A percentile compares a stretch with the other conserved stretches of the same genome.
These are phyloP conservation scores for Brachyptera risi DNA, from an alignment of 2,888 invertebrate species.

Conservation along the genomic window DNA sequence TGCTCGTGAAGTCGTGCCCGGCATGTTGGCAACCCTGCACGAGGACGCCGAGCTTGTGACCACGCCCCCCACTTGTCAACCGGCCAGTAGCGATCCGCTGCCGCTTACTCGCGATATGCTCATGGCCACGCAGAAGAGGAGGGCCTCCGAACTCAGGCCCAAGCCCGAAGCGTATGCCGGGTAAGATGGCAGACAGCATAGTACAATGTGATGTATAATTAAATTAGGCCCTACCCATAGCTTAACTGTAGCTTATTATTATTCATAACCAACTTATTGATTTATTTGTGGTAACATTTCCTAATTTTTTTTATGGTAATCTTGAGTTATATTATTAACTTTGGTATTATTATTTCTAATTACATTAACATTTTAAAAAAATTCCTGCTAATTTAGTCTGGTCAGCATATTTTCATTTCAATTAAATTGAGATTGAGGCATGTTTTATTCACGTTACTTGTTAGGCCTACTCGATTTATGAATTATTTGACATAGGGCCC, in stretches of 20 bases:
- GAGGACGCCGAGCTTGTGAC: constrained; percentile 72
- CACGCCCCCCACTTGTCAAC: neutral
- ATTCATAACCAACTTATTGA: neutral
- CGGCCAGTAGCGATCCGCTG: constrained; percentile 35
- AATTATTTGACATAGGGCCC: too few species aligned
- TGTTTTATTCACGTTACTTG: too few species aligned
- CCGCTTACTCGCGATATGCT: constrained; percentile 76
- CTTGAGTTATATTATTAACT: too few species aligned
- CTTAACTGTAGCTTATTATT: neutral
- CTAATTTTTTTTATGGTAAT: too few species aligned
- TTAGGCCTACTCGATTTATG: too few species aligned
- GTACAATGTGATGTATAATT: neutral
- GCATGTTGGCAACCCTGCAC: constrained; percentile 72
- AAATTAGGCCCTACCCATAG: too few species aligned
- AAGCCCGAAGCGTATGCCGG: constrained; percentile 63
- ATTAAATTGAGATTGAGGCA: too few species aligned
- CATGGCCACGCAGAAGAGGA: constrained; percentile 71
- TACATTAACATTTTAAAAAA: too few species aligned
- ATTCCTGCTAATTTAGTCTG: too few species aligned
- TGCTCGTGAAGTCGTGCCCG: constrained; percentile 36
- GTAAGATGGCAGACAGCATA: constrained; percentile 50
- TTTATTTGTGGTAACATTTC: neutral
- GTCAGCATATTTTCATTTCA: too few species aligned
- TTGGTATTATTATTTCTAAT: too few species aligned
- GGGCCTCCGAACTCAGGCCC: constrained; percentile 57